Evolutionary conservation across 2,797 vertebrate genomes (phyloP).

Genomic region (Emydoidea blandingii): DNA sequence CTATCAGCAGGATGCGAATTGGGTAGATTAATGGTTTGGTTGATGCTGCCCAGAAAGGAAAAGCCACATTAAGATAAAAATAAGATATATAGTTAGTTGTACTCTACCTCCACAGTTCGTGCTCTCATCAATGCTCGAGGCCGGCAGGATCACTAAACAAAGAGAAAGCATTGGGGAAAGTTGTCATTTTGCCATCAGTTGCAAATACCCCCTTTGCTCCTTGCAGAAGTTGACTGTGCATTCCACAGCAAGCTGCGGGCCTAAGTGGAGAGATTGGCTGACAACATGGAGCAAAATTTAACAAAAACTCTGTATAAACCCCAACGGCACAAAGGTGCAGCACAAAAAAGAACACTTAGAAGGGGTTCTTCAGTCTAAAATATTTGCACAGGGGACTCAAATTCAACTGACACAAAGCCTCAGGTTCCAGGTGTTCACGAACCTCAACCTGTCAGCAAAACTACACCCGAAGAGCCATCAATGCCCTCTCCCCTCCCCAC

Average conservation of each 20-base stretch:
- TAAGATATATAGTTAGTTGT: constrained; percentile 68
- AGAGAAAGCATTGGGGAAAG: constrained; percentile 49
- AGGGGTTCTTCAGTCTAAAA: constrained; percentile 10
- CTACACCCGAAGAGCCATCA: not conserved
- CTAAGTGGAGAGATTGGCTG: constrained; percentile 5
- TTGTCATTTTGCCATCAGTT: constrained; percentile 55
- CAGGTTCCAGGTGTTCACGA: not conserved
- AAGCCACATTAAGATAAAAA: constrained; percentile 66
- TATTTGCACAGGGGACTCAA: constrained; percentile 19
- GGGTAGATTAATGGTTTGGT: constrained; percentile 70
- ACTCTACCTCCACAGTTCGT: constrained; percentile 93
- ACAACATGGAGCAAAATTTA: constrained; percentile 37
- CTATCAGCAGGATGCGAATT: constrained; percentile 66
- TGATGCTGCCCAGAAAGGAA: constrained; percentile 67
- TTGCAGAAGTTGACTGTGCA: constrained; percentile 33
- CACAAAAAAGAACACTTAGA: not conserved
- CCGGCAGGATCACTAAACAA: constrained; percentile 93
- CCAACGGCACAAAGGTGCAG: not conserved
- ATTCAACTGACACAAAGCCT: constrained; percentile 31
- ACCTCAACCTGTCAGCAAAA: constrained; percentile 17
- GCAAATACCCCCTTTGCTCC: constrained; percentile 29
- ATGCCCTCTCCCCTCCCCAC: constrained; percentile 18
- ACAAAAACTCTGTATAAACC: constrained; percentile 8
- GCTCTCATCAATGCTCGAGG: constrained; percentile 94
- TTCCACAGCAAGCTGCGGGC: constrained; percentile 40